These are phyloP conservation scores for Sternarchorhynchus goeldii DNA, from an alignment of 2,797 vertebrate species.

Conservation along the genomic window DNA sequence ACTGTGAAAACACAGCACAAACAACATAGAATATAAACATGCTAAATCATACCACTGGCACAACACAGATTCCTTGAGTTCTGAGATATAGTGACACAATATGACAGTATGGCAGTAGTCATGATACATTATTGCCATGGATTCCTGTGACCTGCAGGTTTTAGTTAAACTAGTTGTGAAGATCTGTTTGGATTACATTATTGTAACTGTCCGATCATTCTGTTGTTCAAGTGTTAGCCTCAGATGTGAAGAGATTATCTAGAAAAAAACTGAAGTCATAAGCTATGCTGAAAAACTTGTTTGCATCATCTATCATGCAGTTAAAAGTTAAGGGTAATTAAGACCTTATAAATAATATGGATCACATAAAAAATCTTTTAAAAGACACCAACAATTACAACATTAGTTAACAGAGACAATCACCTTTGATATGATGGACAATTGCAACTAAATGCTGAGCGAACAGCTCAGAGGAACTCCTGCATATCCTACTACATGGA, in stretches of 20 bases:
- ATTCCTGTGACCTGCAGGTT: conserved; percentile 3
- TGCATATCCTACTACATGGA: conserved; percentile 82
- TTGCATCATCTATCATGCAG: not conserved
- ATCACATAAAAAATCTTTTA: conserved; percentile 10
- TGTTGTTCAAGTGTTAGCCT: not conserved
- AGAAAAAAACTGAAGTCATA: no score
- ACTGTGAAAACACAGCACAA: not conserved
- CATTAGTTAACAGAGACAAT: conserved; percentile 36
- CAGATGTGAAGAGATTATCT: not conserved
- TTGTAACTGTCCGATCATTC: not conserved
- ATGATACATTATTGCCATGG: not conserved
- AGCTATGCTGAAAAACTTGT: not conserved
- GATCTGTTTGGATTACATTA: not conserved
- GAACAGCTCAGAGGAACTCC: conserved; percentile 91
- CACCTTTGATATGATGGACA: conserved; percentile 95
- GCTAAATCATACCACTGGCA: not conserved
- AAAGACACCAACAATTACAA: conserved; percentile 18
- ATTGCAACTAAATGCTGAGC: conserved; percentile 97
- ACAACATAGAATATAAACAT: not conserved
- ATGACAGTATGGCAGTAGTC: not conserved
- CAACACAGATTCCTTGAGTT: conserved; percentile 20
- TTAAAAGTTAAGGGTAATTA: not conserved
- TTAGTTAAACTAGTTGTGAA: conserved; percentile 1
- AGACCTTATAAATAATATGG: not conserved
- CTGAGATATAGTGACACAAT: not conserved